Conservation (phyloP, 2,113 vertebrate species). For the Caloenas nicobarica region DNA sequence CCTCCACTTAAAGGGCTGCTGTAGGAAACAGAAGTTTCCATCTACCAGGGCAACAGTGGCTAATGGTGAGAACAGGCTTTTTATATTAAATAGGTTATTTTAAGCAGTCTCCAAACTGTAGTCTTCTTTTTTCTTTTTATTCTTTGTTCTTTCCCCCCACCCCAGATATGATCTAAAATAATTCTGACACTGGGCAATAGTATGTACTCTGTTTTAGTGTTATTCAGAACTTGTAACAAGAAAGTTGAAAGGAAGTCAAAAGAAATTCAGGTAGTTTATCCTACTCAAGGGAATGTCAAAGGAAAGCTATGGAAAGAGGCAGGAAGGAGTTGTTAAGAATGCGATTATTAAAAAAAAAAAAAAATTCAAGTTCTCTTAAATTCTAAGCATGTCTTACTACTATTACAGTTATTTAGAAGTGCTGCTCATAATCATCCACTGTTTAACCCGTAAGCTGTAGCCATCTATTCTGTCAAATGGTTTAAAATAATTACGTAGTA, state of each 20-base stretch:
- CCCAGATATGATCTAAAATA: neutral
- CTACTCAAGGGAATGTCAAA: neutral
- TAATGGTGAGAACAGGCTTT: neutral
- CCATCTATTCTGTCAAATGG: neutral
- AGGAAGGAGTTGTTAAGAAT: neutral
- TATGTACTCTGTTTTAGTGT: neutral
- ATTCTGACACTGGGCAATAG: neutral
- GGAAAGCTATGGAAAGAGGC: neutral
- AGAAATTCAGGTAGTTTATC: neutral
- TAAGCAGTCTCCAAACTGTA: neutral
- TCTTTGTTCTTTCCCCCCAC: too few species aligned
- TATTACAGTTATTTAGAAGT: neutral
- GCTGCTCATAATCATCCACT: neutral
- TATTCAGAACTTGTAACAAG: neutral
- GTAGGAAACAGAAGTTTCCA: neutral
- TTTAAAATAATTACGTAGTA: slow-evolving; percentile 9
- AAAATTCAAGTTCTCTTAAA: neutral
- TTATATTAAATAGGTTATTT: neutral
- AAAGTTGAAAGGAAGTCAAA: neutral
- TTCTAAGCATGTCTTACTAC: neutral
- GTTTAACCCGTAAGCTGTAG: neutral
- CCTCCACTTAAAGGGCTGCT: neutral
- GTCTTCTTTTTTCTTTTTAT: neutral
- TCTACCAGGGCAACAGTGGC: neutral
- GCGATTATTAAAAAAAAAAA: neutral